phyloP scores from a whole-genome alignment of 2,113 vertebrate genomes.

The Tyto alba region DNA sequence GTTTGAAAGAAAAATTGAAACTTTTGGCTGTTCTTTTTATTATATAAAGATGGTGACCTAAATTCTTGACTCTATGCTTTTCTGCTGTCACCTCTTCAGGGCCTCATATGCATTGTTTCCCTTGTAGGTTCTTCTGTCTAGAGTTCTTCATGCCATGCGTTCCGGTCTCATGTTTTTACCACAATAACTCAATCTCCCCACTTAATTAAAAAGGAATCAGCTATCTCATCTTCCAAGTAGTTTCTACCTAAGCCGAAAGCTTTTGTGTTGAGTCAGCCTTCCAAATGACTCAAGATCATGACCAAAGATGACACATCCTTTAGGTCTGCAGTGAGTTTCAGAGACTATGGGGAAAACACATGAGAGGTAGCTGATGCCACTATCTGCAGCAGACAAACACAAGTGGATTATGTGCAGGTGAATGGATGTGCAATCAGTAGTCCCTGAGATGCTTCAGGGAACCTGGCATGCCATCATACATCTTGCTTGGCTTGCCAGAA shows the following conservation, averaged over 20 bases:
- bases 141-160: background rate
- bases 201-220: background rate
- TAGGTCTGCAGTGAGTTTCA: background rate
- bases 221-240: background rate
- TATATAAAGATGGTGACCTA: background rate
- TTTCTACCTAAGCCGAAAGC: background rate
- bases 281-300: background rate
- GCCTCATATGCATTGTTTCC: background rate
- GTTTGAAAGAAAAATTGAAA: background rate
- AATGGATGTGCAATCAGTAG: constrained; percentile 20
- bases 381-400: background rate
- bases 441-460: background rate
- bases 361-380: background rate
- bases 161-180: background rate
- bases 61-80: background rate
- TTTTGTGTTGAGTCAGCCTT: background rate
- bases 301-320: background rate
- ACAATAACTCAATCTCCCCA: background rate
- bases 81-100: background rate
- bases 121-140: background rate
- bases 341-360: background rate
- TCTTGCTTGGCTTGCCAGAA: constrained; percentile 11
- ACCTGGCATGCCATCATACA: background rate
- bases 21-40: background rate
- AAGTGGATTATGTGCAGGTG: constrained; percentile 49